Conservation (phyloP, 2,888 invertebrate genomes). For the Drosophila phalerata region DNA sequence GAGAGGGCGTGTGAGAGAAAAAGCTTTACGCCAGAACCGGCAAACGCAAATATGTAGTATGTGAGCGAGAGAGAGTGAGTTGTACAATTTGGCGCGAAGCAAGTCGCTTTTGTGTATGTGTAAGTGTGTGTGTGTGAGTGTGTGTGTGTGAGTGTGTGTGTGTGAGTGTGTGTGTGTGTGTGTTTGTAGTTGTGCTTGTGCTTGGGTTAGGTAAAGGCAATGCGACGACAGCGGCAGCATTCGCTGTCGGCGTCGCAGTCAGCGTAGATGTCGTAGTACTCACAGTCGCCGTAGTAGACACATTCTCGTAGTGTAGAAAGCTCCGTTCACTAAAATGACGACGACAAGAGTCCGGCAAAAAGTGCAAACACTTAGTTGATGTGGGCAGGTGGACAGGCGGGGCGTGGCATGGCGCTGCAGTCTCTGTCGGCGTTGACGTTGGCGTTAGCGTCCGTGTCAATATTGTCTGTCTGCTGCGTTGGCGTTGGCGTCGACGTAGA, state of each 20-base stretch:
- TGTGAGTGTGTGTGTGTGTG: not conserved
- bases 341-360: conserved; percentile 11
- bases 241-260: conserved; percentile 7
- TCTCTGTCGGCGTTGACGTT: conserved; percentile 10
- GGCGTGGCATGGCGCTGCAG: conserved; percentile 44
- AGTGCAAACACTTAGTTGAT: conserved; percentile 3
- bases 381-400: conserved; percentile 11
- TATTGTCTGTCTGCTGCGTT: conserved; percentile 31
- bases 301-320: conserved; percentile 6
- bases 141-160: not conserved
- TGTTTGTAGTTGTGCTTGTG: not conserved
- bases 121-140: not conserved
- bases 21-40: conserved; percentile 25
- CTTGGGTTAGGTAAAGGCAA: conserved; percentile 35
- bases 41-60: not conserved
- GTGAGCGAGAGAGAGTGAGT: conserved; percentile 6
- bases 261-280: conserved; percentile 20
- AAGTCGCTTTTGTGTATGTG: conserved; percentile 7
- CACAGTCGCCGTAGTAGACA: conserved; percentile 26
- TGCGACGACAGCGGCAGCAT: conserved; percentile 9
- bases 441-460: conserved; percentile 25
- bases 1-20: conserved; percentile 6
- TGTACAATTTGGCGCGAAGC: conserved; percentile 47
- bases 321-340: conserved; percentile 8
- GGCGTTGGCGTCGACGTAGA: conserved; percentile 7